Evolutionary conservation across 2,797 vertebrate species (phyloP).

Genomic region (Myotis daubentonii): DNA sequence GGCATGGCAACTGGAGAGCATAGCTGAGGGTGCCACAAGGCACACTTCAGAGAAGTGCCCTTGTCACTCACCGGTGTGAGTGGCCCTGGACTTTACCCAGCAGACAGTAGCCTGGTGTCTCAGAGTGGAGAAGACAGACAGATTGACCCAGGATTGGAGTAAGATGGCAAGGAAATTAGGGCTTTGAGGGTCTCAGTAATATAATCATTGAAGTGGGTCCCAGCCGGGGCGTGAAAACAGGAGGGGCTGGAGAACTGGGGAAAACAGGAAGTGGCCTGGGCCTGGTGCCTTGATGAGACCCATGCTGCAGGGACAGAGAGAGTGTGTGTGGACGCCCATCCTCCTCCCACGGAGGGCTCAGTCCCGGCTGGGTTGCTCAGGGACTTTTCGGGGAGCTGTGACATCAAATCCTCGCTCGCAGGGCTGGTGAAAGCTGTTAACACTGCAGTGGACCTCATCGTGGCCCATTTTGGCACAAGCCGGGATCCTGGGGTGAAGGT

Average conservation of each 20-base stretch:
- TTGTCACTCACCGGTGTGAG: neutral
- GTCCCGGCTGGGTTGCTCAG: too few species aligned
- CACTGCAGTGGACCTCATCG: constrained; percentile 96
- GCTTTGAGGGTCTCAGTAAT: neutral
- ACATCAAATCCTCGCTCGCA: constrained; percentile 22
- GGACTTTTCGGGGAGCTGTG: neutral
- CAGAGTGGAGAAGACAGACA: neutral
- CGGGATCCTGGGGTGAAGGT: constrained; percentile 97
- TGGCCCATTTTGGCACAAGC: constrained; percentile 97
- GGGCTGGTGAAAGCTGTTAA: constrained; percentile 96
- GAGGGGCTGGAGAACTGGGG: neutral
- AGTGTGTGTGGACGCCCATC: neutral
- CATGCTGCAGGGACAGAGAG: neutral
- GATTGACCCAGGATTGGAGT: neutral
- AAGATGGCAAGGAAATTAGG: neutral
- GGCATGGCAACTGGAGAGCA: neutral
- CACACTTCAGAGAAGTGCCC: neutral
- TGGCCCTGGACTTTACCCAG: neutral
- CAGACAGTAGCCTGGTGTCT: neutral
- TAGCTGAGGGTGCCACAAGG: neutral
- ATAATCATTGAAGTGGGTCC: neutral
- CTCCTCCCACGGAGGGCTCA: neutral
- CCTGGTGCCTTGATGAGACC: neutral
- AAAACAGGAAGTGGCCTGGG: neutral
- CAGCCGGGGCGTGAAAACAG: neutral